Evolutionary conservation across 1,140 invertebrate species (phyloP).

Genomic region (Stratiolaelaps scimitus): DNA sequence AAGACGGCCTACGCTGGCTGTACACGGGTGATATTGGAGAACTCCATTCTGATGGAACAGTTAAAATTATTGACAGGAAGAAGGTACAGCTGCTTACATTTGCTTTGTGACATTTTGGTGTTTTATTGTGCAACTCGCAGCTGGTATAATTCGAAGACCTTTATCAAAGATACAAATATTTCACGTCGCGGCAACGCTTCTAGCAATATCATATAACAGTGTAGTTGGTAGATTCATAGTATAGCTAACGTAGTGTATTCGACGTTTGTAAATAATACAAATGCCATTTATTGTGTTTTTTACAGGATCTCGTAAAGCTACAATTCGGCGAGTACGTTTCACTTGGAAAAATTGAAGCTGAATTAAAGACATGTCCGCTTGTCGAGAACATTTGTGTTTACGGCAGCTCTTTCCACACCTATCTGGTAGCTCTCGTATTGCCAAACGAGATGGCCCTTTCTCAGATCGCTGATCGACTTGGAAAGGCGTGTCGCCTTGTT

Average conservation of each 20-base stretch:
- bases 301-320: constrained; percentile 48
- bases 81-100: constrained; percentile 12
- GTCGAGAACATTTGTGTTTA: constrained; percentile 96
- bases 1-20: constrained; percentile 74
- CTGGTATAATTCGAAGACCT: too few species aligned
- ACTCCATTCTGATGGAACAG: constrained; percentile 73
- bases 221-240: too few species aligned
- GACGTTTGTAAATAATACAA: too few species aligned
- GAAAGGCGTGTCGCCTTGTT: constrained; percentile 42
- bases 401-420: constrained; percentile 67
- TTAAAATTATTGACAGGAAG: constrained; percentile 82
- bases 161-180: too few species aligned
- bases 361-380: constrained; percentile 77
- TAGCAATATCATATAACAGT: too few species aligned
- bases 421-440: constrained; percentile 77
- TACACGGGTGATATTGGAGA: constrained; percentile 92
- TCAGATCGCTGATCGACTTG: constrained; percentile 53
- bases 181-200: too few species aligned
- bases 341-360: constrained; percentile 75
- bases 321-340: constrained; percentile 51
- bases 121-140: too few species aligned
- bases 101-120: too few species aligned
- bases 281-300: too few species aligned
- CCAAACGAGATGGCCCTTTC: constrained; percentile 57
- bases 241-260: too few species aligned